These are phyloP conservation scores for Alaudala cheleensis DNA, from an alignment of 2,113 vertebrate genomes.

Conservation along the genomic window DNA sequence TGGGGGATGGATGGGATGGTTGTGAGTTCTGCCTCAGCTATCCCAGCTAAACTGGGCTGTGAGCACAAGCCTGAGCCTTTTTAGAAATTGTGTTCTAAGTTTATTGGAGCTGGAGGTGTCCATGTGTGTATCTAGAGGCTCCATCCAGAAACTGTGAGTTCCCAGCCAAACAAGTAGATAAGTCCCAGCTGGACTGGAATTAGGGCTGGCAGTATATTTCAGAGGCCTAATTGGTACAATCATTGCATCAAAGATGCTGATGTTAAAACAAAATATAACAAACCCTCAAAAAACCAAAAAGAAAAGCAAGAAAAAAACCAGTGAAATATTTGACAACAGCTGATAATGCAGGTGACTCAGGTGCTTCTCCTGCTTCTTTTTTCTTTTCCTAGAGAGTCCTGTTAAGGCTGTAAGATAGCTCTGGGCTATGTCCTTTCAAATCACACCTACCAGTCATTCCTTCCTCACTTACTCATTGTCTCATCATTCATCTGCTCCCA, in stretches of 20 bases:
- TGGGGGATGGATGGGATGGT: not conserved
- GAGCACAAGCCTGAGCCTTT: not conserved
- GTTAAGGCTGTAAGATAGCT: not conserved
- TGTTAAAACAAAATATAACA: not conserved
- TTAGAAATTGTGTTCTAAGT: not conserved
- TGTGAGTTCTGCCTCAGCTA: not conserved
- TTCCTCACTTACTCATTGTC: conserved; percentile 20
- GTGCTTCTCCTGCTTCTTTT: not conserved
- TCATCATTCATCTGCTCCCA: not conserved
- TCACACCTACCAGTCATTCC: conserved; percentile 12
- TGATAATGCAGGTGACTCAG: not conserved
- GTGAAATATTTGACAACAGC: not conserved
- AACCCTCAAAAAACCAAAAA: not conserved
- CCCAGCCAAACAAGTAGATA: not conserved
- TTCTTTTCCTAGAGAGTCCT: not conserved
- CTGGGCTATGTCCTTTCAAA: conserved; percentile 20
- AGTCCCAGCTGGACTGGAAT: not conserved
- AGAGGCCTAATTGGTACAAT: not conserved
- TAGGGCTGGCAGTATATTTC: not conserved
- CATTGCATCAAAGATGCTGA: not conserved
- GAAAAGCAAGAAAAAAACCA: not conserved
- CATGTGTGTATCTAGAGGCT: not conserved
- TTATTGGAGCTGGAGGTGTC: not conserved
- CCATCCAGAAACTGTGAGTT: not conserved
- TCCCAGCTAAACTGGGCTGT: not conserved